Evolutionary conservation across 2,797 vertebrate genomes (phyloP).

Genomic region (Acanthurus lineatus): DNA sequence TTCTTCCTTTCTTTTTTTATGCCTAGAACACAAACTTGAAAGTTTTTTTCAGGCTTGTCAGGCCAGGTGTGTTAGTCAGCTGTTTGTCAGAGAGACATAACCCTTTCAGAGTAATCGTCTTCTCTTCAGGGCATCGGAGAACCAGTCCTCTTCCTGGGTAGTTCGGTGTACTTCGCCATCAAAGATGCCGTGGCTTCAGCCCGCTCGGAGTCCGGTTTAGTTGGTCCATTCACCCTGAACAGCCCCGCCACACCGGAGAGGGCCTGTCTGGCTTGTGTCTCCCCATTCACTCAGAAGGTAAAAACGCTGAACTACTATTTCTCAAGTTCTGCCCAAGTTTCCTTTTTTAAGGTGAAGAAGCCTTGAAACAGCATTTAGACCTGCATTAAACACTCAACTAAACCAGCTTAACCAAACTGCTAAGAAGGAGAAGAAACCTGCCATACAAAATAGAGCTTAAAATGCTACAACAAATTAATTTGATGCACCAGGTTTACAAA

Average conservation of each 20-base stretch:
- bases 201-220: slow-evolving; percentile 82
- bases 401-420: too few relatives aligned
- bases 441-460: too few relatives aligned
- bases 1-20: neutral
- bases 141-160: slow-evolving; percentile 89
- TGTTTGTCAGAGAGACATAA: too few relatives aligned
- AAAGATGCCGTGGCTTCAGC: slow-evolving; percentile 86
- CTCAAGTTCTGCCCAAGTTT: too few relatives aligned
- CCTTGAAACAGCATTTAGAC: too few relatives aligned
- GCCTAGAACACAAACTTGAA: neutral
- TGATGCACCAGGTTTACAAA: too few relatives aligned
- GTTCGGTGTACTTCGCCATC: slow-evolving; percentile 91
- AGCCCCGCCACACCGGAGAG: slow-evolving; percentile 90
- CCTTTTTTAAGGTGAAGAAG: too few relatives aligned
- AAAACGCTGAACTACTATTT: too few relatives aligned
- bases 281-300: slow-evolving; percentile 90
- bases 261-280: slow-evolving; percentile 86
- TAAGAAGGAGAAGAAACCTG: too few relatives aligned
- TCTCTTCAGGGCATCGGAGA: slow-evolving; percentile 90
- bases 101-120: neutral
- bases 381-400: too few relatives aligned
- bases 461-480: too few relatives aligned
- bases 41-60: neutral
- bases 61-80: too few relatives aligned
- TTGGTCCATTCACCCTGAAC: slow-evolving; percentile 80